Percentiles rank a stretch among this genome's conserved stretches.
These are phyloP conservation scores for Leucoptera coffeella DNA, from an alignment of 2,888 invertebrate species.

Conservation along the genomic window DNA sequence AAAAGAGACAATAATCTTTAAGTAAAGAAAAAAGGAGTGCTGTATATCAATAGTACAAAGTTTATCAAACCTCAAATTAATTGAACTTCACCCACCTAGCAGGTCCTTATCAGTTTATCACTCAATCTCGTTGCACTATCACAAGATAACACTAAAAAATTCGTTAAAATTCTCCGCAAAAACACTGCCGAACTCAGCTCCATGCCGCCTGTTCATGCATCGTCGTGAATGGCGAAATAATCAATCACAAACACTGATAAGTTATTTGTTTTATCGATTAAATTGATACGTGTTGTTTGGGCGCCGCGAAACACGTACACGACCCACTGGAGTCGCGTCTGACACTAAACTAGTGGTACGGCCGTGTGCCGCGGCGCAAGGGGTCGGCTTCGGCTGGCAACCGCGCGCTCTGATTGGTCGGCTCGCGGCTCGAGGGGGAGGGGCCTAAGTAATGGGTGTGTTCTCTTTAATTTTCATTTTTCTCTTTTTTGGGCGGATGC, in stretches of 20 bases:
- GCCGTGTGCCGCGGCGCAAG: slow-evolving; percentile 46
- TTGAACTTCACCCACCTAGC: slow-evolving; percentile 21
- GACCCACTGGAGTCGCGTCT: slow-evolving; percentile 51
- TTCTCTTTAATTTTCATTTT: slow-evolving; percentile 48
- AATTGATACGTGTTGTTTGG: too few species aligned
- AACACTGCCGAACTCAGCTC: slow-evolving; percentile 45
- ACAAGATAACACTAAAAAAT: slow-evolving; percentile 42
- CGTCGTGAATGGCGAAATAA: too few species aligned
- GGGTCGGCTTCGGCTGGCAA: slow-evolving; percentile 26
- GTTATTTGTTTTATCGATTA: too few species aligned
- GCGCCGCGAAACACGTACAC: slow-evolving; percentile 37
- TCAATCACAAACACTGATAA: too few species aligned
- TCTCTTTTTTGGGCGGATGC: slow-evolving; percentile 43
- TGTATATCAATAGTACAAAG: too few species aligned
- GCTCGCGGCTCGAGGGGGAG: slow-evolving; percentile 29
- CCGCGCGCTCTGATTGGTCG: slow-evolving; percentile 8
- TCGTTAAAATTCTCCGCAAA: slow-evolving; percentile 26
- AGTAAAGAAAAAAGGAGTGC: too few species aligned
- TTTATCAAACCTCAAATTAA: too few species aligned
- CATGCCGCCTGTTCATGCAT: slow-evolving; percentile 41
- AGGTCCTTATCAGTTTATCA: slow-evolving; percentile 37
- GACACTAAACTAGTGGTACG: slow-evolving; percentile 49
- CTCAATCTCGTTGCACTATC: slow-evolving; percentile 40
- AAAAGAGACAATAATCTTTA: too few species aligned
- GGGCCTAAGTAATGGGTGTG: slow-evolving; percentile 34